Base-by-base conservation (phyloP, 2,797 vertebrate species). In the Schizopygopsis malacanthus region DNA sequence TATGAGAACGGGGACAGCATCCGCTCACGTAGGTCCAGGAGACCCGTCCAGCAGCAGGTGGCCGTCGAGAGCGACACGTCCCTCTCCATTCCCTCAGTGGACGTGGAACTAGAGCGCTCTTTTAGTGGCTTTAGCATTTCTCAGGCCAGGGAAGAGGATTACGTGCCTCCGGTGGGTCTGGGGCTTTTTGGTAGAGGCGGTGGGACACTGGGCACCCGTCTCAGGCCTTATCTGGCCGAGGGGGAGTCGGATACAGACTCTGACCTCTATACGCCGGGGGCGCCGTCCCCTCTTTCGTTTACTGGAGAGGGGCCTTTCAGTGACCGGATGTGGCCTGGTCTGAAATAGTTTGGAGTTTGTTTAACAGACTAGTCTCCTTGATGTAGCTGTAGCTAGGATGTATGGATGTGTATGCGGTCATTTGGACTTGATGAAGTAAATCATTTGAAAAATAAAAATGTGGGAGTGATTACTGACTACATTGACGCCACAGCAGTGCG, bases 121-220 rank as follows among this genome's bases (percentile, higher is more conserved):
- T 99, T 99, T 94, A 99, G 98, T 0, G 98, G 98, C 84, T 99
- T 99, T 92, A 99, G 97, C 92, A 99, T 99, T 94, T 99, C 98
- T 70, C 98, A 99, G 95, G 97, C 97, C 91, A 97, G 76, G 25
- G 88, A 97, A 94, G 98, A 98, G 93, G 94, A 96, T 91, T 97
- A 97, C 93, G 45, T 87, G 37, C 86, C 85, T 56, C 85, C 86
- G 4, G n/a, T 79, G 2, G 39, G 75, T 76, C 47, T 90, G 6
- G 83, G 83, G 50, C 61, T 84, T 71, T 82, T 96, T 91, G 83
- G 95, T 87, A 70, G 95, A 67, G 89, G 87, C 82, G 86, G 86
- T 0, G 93, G 93, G 12, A 95, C 95, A 0, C 92, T 95, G 13
- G 94, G 95, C 45, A 93, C 93, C 92, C 97, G 95, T 91, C 96